Evolutionary conservation across 2,888 invertebrate genomes (phyloP).

Genomic region (Steromphala cineraria): DNA sequence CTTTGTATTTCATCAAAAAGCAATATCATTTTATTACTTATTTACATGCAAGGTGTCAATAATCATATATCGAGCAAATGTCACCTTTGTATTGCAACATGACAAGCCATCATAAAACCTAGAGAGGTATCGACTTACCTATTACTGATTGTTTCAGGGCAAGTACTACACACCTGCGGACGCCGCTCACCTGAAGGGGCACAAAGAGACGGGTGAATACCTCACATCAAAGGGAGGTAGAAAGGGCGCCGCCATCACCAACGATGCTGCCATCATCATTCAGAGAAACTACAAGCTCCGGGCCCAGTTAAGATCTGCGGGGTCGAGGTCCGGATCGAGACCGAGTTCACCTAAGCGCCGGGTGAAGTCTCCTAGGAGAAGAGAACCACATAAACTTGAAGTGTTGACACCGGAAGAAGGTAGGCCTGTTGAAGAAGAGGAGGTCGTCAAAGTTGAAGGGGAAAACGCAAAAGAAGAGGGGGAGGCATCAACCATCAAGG

Average conservation of each 20-base stretch:
- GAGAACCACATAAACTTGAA: neutral
- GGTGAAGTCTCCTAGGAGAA: neutral
- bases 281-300: slow-evolving; percentile 30
- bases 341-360: neutral
- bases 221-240: slow-evolving; percentile 92
- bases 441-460: neutral
- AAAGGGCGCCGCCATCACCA: slow-evolving; percentile 83
- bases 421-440: neutral
- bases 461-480: slow-evolving; percentile 16
- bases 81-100: too few species aligned
- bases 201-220: slow-evolving; percentile 93
- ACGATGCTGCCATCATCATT: slow-evolving; percentile 41
- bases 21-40: too few species aligned
- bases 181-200: slow-evolving; percentile 90
- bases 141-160: slow-evolving; percentile 77
- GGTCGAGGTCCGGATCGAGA: neutral
- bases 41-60: too few species aligned
- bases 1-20: too few species aligned
- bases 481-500: neutral
- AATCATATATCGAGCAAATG: too few species aligned
- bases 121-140: too few species aligned
- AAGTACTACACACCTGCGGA: slow-evolving; percentile 92
- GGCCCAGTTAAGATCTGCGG: neutral
- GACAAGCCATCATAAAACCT: too few species aligned
- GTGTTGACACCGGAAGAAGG: neutral